Evolutionary conservation across 2,888 invertebrate genomes (phyloP).

Genomic region (Sepiola atlantica): DNA sequence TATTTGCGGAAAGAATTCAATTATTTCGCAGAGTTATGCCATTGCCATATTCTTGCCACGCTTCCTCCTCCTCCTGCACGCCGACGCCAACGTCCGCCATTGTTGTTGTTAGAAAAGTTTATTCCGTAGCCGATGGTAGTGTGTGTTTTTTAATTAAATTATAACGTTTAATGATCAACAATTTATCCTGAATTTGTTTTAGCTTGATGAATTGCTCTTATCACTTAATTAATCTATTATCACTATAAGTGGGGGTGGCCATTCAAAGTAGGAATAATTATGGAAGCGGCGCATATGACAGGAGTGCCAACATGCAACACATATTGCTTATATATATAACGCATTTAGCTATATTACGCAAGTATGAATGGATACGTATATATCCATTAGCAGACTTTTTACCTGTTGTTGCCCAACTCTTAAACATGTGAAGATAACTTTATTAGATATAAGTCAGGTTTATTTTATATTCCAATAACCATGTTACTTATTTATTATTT

Average conservation of each 20-base stretch:
- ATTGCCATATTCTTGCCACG: not conserved
- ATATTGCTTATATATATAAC: not conserved
- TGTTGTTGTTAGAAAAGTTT: not conserved
- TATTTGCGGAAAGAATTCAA: not conserved
- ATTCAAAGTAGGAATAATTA: not conserved
- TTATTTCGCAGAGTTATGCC: not conserved
- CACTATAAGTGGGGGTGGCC: not conserved
- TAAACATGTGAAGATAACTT: no score
- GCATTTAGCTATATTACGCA: not conserved
- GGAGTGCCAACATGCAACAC: not conserved
- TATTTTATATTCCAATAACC: no score
- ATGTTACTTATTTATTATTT: no score
- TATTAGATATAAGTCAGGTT: not conserved
- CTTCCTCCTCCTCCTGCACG: not conserved
- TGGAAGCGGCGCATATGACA: not conserved
- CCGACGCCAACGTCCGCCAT: not conserved
- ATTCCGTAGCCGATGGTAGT: constrained; percentile 19
- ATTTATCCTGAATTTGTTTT: not conserved
- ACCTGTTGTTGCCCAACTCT: no score
- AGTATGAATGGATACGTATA: not conserved
- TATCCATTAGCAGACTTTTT: no score
- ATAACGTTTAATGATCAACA: not conserved
- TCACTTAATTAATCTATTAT: not conserved
- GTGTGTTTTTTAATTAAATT: constrained; percentile 32
- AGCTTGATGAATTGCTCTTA: constrained; percentile 32